Conservation (phyloP, 2,888 invertebrate species). For the Xylota sylvarum region DNA sequence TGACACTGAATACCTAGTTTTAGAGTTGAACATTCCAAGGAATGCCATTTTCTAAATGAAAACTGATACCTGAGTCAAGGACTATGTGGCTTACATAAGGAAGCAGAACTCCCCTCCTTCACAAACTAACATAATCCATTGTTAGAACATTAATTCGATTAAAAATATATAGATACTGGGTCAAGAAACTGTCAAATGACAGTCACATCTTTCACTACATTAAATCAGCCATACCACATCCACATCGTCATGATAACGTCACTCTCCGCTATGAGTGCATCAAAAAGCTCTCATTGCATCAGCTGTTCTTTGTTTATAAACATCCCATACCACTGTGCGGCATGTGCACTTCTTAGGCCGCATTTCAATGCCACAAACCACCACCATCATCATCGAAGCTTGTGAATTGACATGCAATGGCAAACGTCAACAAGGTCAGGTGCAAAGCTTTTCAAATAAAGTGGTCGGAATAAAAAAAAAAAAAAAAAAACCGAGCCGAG, state of each 20-base stretch:
- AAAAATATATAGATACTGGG: too few species aligned
- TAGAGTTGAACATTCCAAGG: too few species aligned
- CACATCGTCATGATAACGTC: neutral
- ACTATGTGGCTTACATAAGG: too few species aligned
- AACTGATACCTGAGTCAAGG: too few species aligned
- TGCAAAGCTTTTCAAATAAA: conserved; percentile 54
- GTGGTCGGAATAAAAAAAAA: neutral
- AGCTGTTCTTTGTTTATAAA: conserved; percentile 68
- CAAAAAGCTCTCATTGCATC: conserved; percentile 37
- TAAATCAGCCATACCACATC: too few species aligned
- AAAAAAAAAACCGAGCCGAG: neutral
- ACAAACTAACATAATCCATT: too few species aligned
- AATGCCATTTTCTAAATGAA: too few species aligned
- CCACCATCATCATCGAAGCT: conserved; percentile 4
- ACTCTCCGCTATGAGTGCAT: neutral
- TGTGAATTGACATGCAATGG: conserved; percentile 23
- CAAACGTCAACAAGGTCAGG: conserved; percentile 51
- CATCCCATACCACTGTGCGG: conserved; percentile 5
- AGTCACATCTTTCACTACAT: too few species aligned
- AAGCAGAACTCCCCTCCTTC: too few species aligned
- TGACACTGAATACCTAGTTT: too few species aligned
- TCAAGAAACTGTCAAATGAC: too few species aligned
- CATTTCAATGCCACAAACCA: conserved; percentile 45
- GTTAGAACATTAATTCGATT: too few species aligned
- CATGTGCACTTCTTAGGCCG: conserved; percentile 8